Evolutionary conservation across 1,140 invertebrate genomes (phyloP).

Genomic region (Zaprionus nigranus): DNA sequence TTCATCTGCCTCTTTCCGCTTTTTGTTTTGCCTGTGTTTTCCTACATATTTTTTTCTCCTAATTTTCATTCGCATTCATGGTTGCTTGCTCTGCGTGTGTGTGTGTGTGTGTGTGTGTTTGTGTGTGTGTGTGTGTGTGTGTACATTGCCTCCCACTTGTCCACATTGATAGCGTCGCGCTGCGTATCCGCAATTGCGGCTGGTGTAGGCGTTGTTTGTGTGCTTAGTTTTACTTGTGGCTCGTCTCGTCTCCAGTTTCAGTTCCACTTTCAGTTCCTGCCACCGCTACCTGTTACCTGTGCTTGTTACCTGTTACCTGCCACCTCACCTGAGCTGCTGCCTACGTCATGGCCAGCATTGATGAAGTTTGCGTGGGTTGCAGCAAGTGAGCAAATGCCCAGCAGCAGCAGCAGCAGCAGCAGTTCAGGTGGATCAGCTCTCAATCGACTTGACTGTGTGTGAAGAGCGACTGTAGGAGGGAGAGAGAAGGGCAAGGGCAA

Average conservation of each 20-base stretch:
- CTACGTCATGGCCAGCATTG: conserved; percentile 21
- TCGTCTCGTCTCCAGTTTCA: background rate
- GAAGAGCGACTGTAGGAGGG: background rate
- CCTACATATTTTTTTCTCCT: conserved; percentile 4
- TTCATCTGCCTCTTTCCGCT: conserved; percentile 1
- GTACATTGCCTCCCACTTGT: background rate
- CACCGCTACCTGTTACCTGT: background rate
- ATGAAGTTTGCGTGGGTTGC: background rate
- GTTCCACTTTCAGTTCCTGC: background rate
- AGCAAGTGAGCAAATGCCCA: conserved; percentile 1
- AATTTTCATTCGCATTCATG: conserved; percentile 8
- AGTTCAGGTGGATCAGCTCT: background rate
- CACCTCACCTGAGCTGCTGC: background rate
- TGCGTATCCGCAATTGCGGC: conserved; percentile 1
- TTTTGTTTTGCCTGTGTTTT: background rate
- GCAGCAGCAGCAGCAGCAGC: no score
- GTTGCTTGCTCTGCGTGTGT: background rate
- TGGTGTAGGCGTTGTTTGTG: background rate
- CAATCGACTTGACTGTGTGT: background rate
- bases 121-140: background rate
- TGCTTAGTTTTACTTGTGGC: background rate
- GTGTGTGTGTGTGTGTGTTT: background rate
- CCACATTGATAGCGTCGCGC: background rate
- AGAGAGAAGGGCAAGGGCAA: background rate
- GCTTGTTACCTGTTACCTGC: background rate